Evolutionary conservation across 2,888 invertebrate genomes (phyloP).

Genomic region (Chrysolina oricalcia): DNA sequence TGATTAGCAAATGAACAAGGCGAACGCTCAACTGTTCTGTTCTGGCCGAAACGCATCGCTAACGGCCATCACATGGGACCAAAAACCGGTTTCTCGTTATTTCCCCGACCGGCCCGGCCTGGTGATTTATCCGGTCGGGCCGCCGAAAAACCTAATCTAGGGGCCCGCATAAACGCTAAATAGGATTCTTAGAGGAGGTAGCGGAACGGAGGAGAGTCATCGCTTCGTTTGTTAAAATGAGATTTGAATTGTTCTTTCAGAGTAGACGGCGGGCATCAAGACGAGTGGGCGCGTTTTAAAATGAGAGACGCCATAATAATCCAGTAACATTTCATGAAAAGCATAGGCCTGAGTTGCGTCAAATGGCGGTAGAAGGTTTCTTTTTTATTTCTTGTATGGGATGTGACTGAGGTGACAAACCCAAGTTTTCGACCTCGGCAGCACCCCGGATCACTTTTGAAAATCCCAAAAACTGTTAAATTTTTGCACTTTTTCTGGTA

Average conservation of each 20-base stretch:
- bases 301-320: background rate
- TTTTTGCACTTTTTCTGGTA: no score
- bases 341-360: no score
- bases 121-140: conserved; percentile 54
- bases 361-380: no score
- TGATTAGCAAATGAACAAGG: conserved; percentile 60
- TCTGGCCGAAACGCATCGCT: conserved; percentile 47
- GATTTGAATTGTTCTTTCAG: conserved; percentile 9
- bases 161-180: conserved; percentile 40
- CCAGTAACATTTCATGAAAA: no score
- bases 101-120: conserved; percentile 47
- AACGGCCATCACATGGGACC: conserved; percentile 58
- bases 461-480: no score
- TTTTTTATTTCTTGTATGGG: no score
- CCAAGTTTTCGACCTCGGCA: no score
- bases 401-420: no score
- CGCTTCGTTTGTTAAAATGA: background rate
- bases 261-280: background rate
- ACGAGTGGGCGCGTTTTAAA: background rate
- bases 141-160: conserved; percentile 53
- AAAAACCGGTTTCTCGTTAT: conserved; percentile 57
- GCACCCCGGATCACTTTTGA: no score
- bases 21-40: conserved; percentile 49
- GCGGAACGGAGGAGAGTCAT: conserved; percentile 22
- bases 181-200: conserved; percentile 33